A percentile compares a stretch with the other conserved stretches of the same genome.
These are phyloP conservation scores for Heliconius nattereri DNA, from an alignment of 1,140 invertebrate genomes.

Conservation along the genomic window DNA sequence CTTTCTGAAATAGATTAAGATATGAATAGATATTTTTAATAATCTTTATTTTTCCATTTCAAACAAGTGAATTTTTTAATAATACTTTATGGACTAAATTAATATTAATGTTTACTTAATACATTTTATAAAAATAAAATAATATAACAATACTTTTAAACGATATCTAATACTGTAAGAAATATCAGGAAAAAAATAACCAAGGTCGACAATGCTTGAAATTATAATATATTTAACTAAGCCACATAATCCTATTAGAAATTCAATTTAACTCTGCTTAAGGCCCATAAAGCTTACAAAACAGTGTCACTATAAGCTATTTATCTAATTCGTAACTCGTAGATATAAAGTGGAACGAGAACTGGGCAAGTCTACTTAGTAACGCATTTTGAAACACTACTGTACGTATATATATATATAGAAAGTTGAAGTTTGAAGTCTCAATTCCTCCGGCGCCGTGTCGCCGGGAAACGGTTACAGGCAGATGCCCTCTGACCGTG, in stretches of 20 bases:
- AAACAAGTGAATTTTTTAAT: no score
- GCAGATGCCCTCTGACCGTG: no score
- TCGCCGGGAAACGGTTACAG: no score
- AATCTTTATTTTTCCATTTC: no score
- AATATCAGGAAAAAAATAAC: neutral
- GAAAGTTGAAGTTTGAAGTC: no score
- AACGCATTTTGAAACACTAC: neutral
- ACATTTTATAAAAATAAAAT: no score
- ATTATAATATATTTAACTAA: neutral
- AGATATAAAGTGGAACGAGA: neutral
- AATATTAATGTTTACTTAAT: no score
- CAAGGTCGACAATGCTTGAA: neutral
- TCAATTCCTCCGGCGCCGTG: no score
- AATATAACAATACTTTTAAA: no score
- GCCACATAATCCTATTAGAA: neutral
- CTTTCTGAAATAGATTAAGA: constrained; percentile 79
- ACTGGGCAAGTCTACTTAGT: neutral
- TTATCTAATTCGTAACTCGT: neutral
- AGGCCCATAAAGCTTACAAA: neutral
- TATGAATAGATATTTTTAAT: neutral
- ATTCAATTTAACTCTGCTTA: neutral
- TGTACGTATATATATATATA: constrained; percentile 23
- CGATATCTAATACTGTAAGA: no score
- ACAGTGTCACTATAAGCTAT: neutral
- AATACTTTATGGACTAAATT: no score